These are phyloP conservation scores for Eupithecia inturbata DNA, from an alignment of 2,888 invertebrate genomes.

Conservation along the genomic window DNA sequence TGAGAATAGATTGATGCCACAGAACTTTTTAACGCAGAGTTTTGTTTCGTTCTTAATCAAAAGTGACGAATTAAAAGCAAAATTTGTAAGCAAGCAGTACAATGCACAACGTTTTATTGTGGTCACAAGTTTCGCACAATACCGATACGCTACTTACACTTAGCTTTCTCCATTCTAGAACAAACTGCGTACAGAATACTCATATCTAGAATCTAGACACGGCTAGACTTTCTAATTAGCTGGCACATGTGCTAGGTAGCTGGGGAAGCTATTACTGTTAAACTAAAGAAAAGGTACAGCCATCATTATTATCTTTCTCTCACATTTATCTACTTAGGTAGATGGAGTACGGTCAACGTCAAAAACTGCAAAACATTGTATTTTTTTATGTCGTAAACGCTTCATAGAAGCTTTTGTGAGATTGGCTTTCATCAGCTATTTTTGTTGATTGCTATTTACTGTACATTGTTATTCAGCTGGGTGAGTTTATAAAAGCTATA, in stretches of 20 bases:
- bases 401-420: neutral
- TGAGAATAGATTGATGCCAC: too few species aligned
- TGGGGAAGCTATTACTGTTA: neutral
- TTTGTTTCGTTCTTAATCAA: too few species aligned
- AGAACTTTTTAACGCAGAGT: neutral
- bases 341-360: neutral
- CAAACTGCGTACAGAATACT: slow-evolving; percentile 6
- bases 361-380: neutral
- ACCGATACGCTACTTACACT: slow-evolving; percentile 10
- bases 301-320: slow-evolving; percentile 1
- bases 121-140: neutral
- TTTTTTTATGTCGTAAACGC: neutral
- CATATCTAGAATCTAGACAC: slow-evolving; percentile 17
- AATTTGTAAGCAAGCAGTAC: neutral
- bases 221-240: slow-evolving; percentile 32
- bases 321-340: neutral
- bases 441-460: neutral
- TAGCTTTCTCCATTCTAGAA: slow-evolving; percentile 17
- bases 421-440: neutral
- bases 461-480: neutral
- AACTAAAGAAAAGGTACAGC: neutral
- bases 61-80: neutral
- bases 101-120: neutral
- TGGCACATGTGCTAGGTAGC: slow-evolving; percentile 11
- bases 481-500: neutral